Percentiles rank a stretch among this genome's conserved stretches.
Evolutionary conservation across 2,113 vertebrate species (phyloP).

Genomic region (Neomonachus schauinslandi): DNA sequence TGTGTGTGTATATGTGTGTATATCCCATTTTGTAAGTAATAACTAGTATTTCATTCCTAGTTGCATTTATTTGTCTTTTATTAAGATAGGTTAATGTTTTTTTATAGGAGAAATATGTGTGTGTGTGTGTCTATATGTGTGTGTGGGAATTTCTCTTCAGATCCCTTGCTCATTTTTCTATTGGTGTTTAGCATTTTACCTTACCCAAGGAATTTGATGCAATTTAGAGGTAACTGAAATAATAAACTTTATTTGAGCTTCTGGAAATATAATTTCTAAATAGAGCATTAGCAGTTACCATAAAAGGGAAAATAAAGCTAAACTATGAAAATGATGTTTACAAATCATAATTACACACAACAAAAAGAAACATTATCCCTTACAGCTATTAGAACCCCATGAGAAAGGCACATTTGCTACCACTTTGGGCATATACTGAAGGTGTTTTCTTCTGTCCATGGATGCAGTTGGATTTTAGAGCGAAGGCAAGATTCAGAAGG

Average conservation of each 20-base stretch:
- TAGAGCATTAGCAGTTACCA: neutral
- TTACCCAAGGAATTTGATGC: neutral
- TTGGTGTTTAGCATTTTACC: neutral
- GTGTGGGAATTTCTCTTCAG: neutral
- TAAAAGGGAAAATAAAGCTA: slow-evolving; percentile 41
- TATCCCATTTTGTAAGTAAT: neutral
- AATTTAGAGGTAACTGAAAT: slow-evolving; percentile 53
- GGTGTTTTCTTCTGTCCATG: neutral
- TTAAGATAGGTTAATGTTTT: neutral
- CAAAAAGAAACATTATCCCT: neutral
- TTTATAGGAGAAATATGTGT: neutral
- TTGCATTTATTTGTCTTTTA: neutral
- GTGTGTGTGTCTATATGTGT: neutral
- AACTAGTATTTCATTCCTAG: neutral
- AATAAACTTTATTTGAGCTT: slow-evolving; percentile 49
- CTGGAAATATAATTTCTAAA: slow-evolving; percentile 50
- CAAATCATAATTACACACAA: neutral
- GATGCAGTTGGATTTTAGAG: neutral
- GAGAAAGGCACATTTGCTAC: neutral
- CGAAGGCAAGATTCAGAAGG: neutral
- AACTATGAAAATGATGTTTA: neutral
- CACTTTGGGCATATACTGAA: neutral
- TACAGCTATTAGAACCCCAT: neutral
- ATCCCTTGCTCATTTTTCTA: neutral
- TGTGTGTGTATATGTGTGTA: neutral